A percentile compares a stretch with the other conserved stretches of the same genome.
phyloP scores from a whole-genome alignment of 2,113 vertebrate species.

The Rhinoptilus africanus region DNA sequence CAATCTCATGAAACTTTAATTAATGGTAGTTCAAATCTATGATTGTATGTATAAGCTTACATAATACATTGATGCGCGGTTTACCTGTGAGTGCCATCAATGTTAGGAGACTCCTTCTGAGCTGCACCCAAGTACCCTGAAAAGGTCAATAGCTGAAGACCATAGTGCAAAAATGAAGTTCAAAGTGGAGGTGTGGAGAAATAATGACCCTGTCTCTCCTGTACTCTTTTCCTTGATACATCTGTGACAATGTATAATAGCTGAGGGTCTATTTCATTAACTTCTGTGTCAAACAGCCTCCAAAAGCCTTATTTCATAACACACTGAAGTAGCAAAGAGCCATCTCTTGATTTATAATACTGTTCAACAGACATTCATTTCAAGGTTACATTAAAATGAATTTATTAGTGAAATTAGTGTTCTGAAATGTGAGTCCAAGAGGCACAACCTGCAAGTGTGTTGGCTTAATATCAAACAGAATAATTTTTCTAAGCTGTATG shows the following conservation, averaged over 20 bases:
- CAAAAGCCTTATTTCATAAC: background rate
- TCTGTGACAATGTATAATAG: background rate
- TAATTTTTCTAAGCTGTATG: background rate
- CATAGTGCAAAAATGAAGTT: background rate
- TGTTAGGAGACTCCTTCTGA: background rate
- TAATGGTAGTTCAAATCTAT: background rate
- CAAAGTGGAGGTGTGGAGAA: background rate
- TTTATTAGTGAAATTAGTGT: constrained; percentile 21
- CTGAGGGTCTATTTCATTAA: background rate
- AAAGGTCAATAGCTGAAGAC: background rate
- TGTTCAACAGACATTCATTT: background rate
- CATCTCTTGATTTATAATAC: background rate
- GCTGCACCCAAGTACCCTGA: background rate
- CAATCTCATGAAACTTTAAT: background rate
- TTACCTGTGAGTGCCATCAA: background rate
- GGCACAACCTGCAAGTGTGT: background rate
- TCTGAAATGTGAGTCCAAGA: background rate
- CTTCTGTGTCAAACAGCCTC: background rate
- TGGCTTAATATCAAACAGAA: background rate
- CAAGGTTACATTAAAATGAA: background rate
- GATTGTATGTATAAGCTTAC: background rate
- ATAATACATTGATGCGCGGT: background rate
- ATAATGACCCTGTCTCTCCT: background rate
- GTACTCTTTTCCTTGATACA: background rate
- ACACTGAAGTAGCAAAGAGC: background rate